phyloP scores from a whole-genome alignment of 2,113 vertebrate genomes.

The Nothocercus nigrocapillus region DNA sequence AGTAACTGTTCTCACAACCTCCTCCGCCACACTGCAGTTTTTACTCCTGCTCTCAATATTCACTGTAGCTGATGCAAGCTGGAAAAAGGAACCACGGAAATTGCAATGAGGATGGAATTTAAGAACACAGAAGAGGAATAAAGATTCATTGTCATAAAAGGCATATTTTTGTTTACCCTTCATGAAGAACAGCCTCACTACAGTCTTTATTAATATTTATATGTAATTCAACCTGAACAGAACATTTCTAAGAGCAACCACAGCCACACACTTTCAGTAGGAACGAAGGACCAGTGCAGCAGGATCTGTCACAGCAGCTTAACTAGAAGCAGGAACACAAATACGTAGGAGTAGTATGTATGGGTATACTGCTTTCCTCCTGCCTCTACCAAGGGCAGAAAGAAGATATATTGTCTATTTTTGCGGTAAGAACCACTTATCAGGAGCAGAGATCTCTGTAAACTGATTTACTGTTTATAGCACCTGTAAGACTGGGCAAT shows the following conservation, averaged over 20 bases:
- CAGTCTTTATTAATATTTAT: conserved; percentile 22
- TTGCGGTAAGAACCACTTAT: neutral
- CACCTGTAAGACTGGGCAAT: neutral
- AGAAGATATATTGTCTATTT: neutral
- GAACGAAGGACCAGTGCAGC: neutral
- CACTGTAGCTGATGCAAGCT: neutral
- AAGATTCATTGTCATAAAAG: neutral
- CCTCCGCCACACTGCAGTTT: neutral
- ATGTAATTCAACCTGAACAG: neutral
- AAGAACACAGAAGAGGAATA: neutral
- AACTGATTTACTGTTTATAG: neutral
- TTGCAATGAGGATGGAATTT: neutral
- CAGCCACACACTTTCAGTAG: neutral
- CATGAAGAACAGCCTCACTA: neutral
- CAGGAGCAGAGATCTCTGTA: neutral
- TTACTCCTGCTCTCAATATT: neutral
- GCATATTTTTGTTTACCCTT: neutral
- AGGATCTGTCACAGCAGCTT: neutral
- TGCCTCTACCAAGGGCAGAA: neutral
- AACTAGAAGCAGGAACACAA: neutral
- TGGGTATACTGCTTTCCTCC: neutral
- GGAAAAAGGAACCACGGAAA: neutral
- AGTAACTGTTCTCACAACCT: conserved; percentile 26
- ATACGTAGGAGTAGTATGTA: neutral
- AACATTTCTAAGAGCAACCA: conserved; percentile 32